These are phyloP conservation scores for Ploceus nigricollis DNA, from an alignment of 2,113 vertebrate species.

Conservation along the genomic window DNA sequence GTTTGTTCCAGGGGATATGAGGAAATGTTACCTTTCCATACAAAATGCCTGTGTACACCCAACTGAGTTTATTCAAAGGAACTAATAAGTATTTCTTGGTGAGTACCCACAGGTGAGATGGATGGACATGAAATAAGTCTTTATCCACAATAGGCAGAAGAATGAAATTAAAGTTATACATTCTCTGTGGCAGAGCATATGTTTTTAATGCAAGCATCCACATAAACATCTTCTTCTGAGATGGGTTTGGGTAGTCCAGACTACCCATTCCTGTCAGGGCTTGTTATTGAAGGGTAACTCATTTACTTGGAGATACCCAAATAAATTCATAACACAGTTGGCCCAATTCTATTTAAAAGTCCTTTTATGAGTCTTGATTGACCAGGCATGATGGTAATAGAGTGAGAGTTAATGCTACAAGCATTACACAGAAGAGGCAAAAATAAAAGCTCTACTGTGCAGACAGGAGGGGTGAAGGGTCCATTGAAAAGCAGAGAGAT, in stretches of 20 bases:
- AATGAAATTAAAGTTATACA: neutral
- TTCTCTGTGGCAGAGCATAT: neutral
- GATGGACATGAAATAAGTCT: neutral
- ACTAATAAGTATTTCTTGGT: neutral
- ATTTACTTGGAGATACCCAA: neutral
- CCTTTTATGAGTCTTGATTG: constrained; percentile 66
- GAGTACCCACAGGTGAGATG: neutral
- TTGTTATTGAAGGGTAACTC: neutral
- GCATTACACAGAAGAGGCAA: constrained; percentile 68
- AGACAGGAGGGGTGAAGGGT: constrained; percentile 80
- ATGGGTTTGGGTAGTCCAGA: neutral
- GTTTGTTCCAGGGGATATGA: neutral
- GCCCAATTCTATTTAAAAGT: constrained; percentile 41
- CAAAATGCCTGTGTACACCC: neutral
- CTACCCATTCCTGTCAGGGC: neutral
- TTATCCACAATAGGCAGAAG: neutral
- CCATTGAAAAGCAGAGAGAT: constrained; percentile 94
- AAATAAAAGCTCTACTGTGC: constrained; percentile 68
- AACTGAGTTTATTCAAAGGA: neutral
- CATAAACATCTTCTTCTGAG: neutral
- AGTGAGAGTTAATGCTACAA: constrained; percentile 60
- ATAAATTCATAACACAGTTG: neutral
- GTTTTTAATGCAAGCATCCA: neutral
- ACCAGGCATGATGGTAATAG: constrained; percentile 70
- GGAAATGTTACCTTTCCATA: neutral